Percentiles rank a stretch among this genome's conserved stretches.
These are phyloP conservation scores for Drosophila vallismaia DNA, from an alignment of 2,888 invertebrate species.

Conservation along the genomic window DNA sequence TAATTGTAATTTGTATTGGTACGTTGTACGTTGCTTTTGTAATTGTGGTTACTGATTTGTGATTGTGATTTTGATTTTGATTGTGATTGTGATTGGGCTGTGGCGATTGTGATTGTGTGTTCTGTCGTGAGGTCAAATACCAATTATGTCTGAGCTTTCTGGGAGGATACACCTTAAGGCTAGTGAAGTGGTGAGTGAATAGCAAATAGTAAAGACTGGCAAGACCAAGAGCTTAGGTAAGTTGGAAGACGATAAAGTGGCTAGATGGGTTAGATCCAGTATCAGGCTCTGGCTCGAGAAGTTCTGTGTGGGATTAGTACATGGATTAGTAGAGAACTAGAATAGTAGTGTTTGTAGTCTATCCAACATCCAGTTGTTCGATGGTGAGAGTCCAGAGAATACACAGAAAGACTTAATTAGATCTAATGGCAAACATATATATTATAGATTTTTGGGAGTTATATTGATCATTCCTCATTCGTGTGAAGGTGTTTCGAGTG, in stretches of 20 bases:
- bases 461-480: constrained; percentile 46
- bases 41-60: constrained; percentile 37
- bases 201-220: constrained; percentile 24
- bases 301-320: constrained; percentile 19
- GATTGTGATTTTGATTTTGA: constrained; percentile 4
- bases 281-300: constrained; percentile 12
- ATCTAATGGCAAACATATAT: constrained; percentile 71
- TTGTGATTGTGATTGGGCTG: constrained; percentile 23
- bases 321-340: constrained; percentile 6
- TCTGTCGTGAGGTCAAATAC: constrained; percentile 63
- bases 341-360: constrained; percentile 34
- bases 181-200: constrained; percentile 14
- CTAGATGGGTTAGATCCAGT: constrained; percentile 4
- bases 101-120: constrained; percentile 12
- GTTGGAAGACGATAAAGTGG: constrained; percentile 32
- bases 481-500: constrained; percentile 16
- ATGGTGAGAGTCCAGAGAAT: constrained; percentile 39
- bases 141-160: constrained; percentile 74
- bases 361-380: constrained; percentile 41
- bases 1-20: constrained; percentile 29
- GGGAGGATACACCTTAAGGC: constrained; percentile 15
- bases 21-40: constrained; percentile 9
- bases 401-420: constrained; percentile 36
- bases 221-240: constrained; percentile 18
- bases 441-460: constrained; percentile 46